Percentiles rank a stretch among this genome's conserved stretches.
These are phyloP conservation scores for Oscheius sp. DNA, from an alignment of 2,888 invertebrate genomes.

Conservation along the genomic window DNA sequence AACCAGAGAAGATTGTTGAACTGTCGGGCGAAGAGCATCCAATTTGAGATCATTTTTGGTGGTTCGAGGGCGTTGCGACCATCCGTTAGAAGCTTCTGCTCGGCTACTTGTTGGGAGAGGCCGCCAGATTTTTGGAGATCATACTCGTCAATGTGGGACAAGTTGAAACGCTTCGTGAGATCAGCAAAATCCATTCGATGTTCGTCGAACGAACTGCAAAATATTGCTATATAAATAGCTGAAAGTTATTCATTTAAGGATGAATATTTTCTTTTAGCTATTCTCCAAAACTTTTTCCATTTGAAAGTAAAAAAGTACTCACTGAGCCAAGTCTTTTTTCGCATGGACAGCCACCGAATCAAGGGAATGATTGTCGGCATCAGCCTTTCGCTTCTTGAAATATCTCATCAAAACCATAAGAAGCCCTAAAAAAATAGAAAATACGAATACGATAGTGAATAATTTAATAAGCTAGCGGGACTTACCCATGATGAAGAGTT, in stretches of 20 bases:
- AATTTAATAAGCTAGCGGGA: background rate
- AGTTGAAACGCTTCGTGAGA: slow-evolving; percentile 47
- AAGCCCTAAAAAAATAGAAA: slow-evolving; percentile 23
- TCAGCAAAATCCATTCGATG: slow-evolving; percentile 54
- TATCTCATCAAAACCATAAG: background rate
- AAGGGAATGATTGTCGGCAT: background rate
- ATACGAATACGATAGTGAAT: too few species aligned
- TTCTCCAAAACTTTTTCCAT: background rate
- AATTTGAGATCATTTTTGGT: slow-evolving; percentile 57
- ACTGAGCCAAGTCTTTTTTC: slow-evolving; percentile 15
- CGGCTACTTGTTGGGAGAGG: slow-evolving; percentile 35
- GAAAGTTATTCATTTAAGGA: background rate
- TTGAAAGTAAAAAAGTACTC: background rate
- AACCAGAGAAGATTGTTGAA: slow-evolving; percentile 66
- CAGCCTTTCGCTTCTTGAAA: background rate
- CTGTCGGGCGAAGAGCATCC: slow-evolving; percentile 57
- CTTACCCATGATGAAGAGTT: background rate
- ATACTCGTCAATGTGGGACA: slow-evolving; percentile 46
- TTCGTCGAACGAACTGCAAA: slow-evolving; percentile 51
- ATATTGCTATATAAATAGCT: background rate
- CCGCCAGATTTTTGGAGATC: slow-evolving; percentile 49
- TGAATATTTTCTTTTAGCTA: background rate
- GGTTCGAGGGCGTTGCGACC: slow-evolving; percentile 58
- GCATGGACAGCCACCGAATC: slow-evolving; percentile 13
- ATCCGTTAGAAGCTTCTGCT: slow-evolving; percentile 41